Evolutionary conservation across 2,888 invertebrate genomes (phyloP).

Genomic region (Melikaiella ostensackeni): DNA sequence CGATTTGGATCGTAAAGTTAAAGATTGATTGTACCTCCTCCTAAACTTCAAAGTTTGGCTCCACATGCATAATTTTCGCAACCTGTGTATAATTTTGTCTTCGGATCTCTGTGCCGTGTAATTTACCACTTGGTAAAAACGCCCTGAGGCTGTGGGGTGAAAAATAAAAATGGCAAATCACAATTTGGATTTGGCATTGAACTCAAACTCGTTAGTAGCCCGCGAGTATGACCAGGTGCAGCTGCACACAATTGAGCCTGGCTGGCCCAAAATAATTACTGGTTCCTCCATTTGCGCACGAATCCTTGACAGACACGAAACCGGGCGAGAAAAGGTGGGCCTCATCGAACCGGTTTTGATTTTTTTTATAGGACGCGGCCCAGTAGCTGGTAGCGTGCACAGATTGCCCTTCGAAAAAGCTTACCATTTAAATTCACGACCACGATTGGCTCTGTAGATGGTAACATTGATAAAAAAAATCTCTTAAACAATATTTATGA

Average conservation of each 20-base stretch:
- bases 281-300: constrained; percentile 26
- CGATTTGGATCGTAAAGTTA: no score
- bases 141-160: not conserved
- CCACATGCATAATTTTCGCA: no score
- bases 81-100: not conserved
- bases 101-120: not conserved
- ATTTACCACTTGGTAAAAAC: not conserved
- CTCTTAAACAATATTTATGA: constrained; percentile 10
- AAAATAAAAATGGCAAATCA: constrained; percentile 24
- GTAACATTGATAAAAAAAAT: constrained; percentile 16
- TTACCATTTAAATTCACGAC: constrained; percentile 16
- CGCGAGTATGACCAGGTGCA: constrained; percentile 20
- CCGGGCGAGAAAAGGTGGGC: not conserved
- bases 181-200: not conserved
- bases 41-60: no score
- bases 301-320: constrained; percentile 20
- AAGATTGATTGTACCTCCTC: no score
- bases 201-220: constrained; percentile 26
- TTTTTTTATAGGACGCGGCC: constrained; percentile 22
- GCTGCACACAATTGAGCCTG: constrained; percentile 34
- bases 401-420: constrained; percentile 14
- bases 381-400: constrained; percentile 27
- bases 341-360: constrained; percentile 21
- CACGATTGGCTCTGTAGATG: constrained; percentile 6
- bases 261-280: constrained; percentile 37